These are phyloP conservation scores for Pipistrellus kuhlii DNA, from an alignment of 2,797 vertebrate genomes.

Conservation along the genomic window DNA sequence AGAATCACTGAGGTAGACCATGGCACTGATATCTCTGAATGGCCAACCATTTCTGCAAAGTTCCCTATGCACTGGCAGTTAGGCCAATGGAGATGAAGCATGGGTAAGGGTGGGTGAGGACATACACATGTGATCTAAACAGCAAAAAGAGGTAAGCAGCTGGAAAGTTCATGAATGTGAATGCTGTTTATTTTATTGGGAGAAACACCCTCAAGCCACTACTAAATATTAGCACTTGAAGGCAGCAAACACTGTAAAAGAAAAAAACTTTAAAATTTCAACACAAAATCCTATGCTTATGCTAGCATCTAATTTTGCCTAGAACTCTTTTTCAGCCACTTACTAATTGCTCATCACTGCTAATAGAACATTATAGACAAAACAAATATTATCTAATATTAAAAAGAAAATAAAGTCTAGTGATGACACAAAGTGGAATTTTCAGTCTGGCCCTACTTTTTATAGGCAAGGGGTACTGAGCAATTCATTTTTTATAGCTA, in stretches of 20 bases:
- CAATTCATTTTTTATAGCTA: neutral
- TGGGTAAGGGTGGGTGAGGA: neutral
- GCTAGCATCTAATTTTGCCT: conserved; percentile 46
- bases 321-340: conserved; percentile 32
- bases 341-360: conserved; percentile 38
- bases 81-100: neutral
- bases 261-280: conserved; percentile 41
- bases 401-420: conserved; percentile 19
- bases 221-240: conserved; percentile 52
- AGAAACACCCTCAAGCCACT: neutral
- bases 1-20: neutral
- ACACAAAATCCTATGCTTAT: conserved; percentile 47
- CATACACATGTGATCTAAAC: neutral
- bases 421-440: neutral
- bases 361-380: conserved; percentile 39
- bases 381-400: conserved; percentile 44
- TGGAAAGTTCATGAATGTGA: neutral
- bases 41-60: neutral
- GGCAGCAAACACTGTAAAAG: conserved; percentile 35
- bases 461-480: neutral
- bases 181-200: neutral
- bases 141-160: neutral
- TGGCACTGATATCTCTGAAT: neutral
- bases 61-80: too few species aligned
- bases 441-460: neutral